These are phyloP conservation scores for Pterophyllum scalare DNA, from an alignment of 2,113 vertebrate genomes.

Conservation along the genomic window DNA sequence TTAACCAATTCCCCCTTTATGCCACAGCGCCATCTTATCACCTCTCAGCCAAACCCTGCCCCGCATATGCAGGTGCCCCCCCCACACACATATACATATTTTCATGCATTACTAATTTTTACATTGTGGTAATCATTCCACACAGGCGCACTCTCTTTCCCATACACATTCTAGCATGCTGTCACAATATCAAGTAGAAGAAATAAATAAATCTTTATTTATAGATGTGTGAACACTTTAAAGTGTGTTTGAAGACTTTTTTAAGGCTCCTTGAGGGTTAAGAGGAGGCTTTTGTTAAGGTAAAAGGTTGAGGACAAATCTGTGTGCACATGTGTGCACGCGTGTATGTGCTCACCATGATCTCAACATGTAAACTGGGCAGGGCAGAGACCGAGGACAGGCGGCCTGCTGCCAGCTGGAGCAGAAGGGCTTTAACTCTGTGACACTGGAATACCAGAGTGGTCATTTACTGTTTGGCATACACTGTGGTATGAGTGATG, in stretches of 20 bases:
- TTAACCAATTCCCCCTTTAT: slow-evolving; percentile 64
- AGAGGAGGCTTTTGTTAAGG: background rate
- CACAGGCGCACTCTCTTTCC: background rate
- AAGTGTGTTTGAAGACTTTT: slow-evolving; percentile 4
- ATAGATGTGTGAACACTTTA: slow-evolving; percentile 44
- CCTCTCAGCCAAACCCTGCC: slow-evolving; percentile 25
- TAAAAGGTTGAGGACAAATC: background rate
- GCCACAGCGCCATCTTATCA: slow-evolving; percentile 57
- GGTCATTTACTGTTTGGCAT: slow-evolving; percentile 50
- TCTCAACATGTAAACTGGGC: slow-evolving; percentile 18
- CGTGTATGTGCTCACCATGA: background rate
- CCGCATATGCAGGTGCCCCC: background rate
- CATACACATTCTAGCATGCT: slow-evolving; percentile 7
- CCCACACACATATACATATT: background rate
- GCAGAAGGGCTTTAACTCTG: slow-evolving; percentile 16
- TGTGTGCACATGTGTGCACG: background rate
- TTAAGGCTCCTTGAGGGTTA: background rate
- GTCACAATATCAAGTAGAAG: slow-evolving; percentile 23
- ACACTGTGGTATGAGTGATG: slow-evolving; percentile 18
- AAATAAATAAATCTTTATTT: slow-evolving; percentile 53
- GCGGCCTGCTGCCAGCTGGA: slow-evolving; percentile 32
- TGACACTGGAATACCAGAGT: slow-evolving; percentile 34
- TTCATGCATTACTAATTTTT: slow-evolving; percentile 17
- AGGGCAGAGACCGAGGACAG: background rate
- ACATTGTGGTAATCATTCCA: background rate